These are phyloP conservation scores for Gila orcuttii DNA, from an alignment of 2,113 vertebrate genomes.

Conservation along the genomic window DNA sequence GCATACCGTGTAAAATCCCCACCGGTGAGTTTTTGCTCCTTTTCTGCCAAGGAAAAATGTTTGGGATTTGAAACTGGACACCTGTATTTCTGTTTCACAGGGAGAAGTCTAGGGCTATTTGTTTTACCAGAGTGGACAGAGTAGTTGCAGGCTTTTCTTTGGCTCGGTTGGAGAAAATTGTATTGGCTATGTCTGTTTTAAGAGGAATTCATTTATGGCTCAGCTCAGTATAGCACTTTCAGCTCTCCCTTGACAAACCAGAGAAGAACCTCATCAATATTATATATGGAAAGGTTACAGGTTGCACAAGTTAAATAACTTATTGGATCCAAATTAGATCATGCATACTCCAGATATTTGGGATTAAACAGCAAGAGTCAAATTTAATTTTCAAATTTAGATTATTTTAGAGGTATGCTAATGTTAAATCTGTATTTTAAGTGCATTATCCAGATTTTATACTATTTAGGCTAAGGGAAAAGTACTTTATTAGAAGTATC, in stretches of 20 bases:
- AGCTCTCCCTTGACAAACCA: slow-evolving; percentile 14
- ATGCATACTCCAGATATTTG: neutral
- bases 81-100: neutral
- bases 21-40: slow-evolving; percentile 23
- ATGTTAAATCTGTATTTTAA: neutral
- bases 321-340: neutral
- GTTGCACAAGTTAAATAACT: neutral
- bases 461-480: neutral
- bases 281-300: slow-evolving; percentile 15
- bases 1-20: slow-evolving; percentile 12
- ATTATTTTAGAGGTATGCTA: neutral
- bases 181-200: slow-evolving; percentile 10
- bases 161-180: neutral
- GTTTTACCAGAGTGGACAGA: slow-evolving; percentile 20
- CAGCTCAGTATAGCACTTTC: neutral
- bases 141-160: slow-evolving; percentile 19
- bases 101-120: neutral
- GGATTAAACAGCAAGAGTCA: neutral
- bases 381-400: neutral
- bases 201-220: neutral
- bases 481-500: neutral
- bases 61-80: slow-evolving; percentile 26
- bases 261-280: slow-evolving; percentile 2
- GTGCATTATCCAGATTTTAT: neutral
- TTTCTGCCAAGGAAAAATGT: slow-evolving; percentile 5